These are phyloP conservation scores for Spinus olivaceus DNA, from an alignment of 2,797 vertebrate genomes.

Conservation along the genomic window DNA sequence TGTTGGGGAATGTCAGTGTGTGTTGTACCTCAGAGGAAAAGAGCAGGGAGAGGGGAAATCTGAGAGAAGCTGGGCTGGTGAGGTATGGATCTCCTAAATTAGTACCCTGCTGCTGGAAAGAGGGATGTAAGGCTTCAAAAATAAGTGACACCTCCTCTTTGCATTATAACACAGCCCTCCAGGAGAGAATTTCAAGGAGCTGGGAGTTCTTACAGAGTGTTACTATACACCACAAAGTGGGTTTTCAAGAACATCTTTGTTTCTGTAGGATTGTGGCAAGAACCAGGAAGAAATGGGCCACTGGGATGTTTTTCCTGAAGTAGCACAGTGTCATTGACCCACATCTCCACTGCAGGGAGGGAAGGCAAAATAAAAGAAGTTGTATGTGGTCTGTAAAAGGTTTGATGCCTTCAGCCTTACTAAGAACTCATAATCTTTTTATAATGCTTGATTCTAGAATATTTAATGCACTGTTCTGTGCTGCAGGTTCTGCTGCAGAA, in stretches of 20 bases:
- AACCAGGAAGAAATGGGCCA: background rate
- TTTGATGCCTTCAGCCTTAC: background rate
- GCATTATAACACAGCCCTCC: background rate
- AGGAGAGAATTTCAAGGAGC: background rate
- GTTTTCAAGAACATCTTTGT: background rate
- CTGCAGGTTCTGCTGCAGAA: background rate
- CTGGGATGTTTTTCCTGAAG: background rate
- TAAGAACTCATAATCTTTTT: background rate
- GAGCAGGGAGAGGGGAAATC: background rate
- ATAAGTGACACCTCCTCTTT: background rate
- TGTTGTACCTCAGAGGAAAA: background rate
- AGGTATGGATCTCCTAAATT: background rate
- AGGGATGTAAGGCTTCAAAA: background rate
- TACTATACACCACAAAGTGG: background rate
- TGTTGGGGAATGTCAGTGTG: background rate
- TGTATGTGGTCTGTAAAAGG: background rate
- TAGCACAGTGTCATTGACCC: background rate
- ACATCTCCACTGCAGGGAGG: background rate
- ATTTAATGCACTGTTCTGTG: background rate
- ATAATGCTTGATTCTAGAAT: background rate
- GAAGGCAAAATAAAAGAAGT: background rate
- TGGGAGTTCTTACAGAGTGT: background rate
- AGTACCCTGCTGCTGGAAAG: background rate
- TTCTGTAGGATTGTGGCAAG: background rate
- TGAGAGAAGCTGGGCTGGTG: background rate